These are phyloP conservation scores for Pomatostomus ruficeps DNA, from an alignment of 2,113 vertebrate species.

Conservation along the genomic window DNA sequence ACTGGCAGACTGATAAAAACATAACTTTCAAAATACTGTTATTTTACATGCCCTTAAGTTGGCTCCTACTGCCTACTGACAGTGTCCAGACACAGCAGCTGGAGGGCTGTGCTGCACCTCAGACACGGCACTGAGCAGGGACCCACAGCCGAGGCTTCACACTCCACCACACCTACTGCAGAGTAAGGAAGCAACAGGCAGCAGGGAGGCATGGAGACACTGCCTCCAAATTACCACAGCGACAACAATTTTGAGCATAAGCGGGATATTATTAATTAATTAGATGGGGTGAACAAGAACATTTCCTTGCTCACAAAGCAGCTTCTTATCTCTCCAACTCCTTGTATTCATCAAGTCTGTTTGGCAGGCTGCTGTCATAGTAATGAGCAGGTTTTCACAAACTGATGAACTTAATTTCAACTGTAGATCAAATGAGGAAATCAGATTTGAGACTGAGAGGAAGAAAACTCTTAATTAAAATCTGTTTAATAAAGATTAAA, in stretches of 20 bases:
- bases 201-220: not conserved
- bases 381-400: constrained; percentile 1
- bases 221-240: not conserved
- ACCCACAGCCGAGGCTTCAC: accelerated
- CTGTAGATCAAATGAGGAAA: not conserved
- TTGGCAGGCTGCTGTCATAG: not conserved
- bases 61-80: not conserved
- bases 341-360: not conserved
- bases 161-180: not conserved
- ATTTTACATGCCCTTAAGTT: not conserved
- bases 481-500: not conserved
- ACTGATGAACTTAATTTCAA: not conserved
- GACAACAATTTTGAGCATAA: not conserved
- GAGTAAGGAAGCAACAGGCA: not conserved
- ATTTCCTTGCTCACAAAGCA: not conserved
- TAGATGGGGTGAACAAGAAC: not conserved
- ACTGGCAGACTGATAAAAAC: not conserved
- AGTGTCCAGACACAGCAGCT: not conserved
- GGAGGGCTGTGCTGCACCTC: accelerated
- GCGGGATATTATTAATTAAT: not conserved
- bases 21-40: not conserved
- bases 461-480: not conserved
- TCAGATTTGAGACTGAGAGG: not conserved
- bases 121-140: accelerated
- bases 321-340: not conserved